These are phyloP conservation scores for Macroglossus sobrinus DNA, from an alignment of 2,113 vertebrate species.

Conservation along the genomic window DNA sequence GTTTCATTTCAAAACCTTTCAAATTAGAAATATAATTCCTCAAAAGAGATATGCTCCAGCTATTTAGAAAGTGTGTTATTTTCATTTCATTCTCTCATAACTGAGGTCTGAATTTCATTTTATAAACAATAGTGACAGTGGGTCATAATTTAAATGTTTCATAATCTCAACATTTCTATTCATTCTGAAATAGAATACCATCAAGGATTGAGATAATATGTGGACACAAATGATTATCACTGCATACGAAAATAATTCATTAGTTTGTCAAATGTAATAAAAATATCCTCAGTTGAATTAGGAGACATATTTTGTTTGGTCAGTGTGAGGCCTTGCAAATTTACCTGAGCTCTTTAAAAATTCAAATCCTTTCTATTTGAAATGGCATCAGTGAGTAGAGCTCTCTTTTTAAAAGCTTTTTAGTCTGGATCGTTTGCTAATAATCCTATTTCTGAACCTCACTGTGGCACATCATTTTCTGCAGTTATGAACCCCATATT, in stretches of 20 bases:
- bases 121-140: not conserved
- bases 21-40: not conserved
- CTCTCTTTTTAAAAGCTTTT: not conserved
- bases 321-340: not conserved
- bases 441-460: constrained; percentile 30
- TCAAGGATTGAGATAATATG: not conserved
- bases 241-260: not conserved
- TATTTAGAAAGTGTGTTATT: not conserved
- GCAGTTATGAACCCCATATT: constrained; percentile 18
- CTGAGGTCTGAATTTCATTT: not conserved
- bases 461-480: constrained; percentile 23
- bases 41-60: not conserved
- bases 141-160: not conserved
- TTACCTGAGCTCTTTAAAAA: not conserved
- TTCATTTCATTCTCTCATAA: not conserved
- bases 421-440: not conserved
- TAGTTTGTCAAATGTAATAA: not conserved
- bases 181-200: not conserved
- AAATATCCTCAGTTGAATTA: not conserved
- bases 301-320: not conserved
- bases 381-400: not conserved
- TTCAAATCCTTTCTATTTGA: not conserved
- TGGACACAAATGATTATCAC: not conserved
- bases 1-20: not conserved
- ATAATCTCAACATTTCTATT: not conserved